A percentile compares a stretch with the other conserved stretches of the same genome.
phyloP scores from a whole-genome alignment of 2,797 vertebrate genomes.

The Pampus argenteus region DNA sequence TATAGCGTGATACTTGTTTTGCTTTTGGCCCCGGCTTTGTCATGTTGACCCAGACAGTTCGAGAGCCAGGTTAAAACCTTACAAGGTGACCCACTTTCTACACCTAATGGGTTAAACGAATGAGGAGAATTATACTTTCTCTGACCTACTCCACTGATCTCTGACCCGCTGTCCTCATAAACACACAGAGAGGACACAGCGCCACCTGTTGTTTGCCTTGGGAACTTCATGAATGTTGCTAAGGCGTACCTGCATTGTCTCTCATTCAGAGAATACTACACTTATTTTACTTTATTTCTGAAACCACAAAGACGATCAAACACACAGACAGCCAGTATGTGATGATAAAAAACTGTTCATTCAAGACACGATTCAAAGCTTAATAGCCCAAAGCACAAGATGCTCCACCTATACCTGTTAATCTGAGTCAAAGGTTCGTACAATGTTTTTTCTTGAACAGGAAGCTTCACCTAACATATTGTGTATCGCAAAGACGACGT shows the following conservation, averaged over 20 bases:
- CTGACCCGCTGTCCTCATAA: constrained; percentile 54
- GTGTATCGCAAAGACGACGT: background rate
- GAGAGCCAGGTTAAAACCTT: constrained; percentile 24
- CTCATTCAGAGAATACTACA: background rate
- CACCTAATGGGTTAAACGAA: constrained; percentile 68
- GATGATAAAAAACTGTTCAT: accelerated
- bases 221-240: background rate
- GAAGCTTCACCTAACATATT: background rate
- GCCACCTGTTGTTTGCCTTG: constrained; percentile 21
- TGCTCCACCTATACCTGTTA: background rate
- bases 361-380: background rate
- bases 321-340: background rate
- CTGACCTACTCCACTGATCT: constrained; percentile 75
- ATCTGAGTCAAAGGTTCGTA: background rate
- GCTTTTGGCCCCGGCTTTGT: constrained; percentile 29
- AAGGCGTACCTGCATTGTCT: background rate
- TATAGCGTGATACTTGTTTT: background rate
- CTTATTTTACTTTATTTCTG: background rate
- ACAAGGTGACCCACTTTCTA: constrained; percentile 69
- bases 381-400: background rate
- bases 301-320: background rate
- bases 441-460: background rate
- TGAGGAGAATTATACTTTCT: constrained; percentile 78
- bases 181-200: constrained; percentile 13
- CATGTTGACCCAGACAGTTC: constrained; percentile 57